Base-by-base conservation (phyloP, 2,888 invertebrate genomes). In the Exocentrus adspersus region DNA sequence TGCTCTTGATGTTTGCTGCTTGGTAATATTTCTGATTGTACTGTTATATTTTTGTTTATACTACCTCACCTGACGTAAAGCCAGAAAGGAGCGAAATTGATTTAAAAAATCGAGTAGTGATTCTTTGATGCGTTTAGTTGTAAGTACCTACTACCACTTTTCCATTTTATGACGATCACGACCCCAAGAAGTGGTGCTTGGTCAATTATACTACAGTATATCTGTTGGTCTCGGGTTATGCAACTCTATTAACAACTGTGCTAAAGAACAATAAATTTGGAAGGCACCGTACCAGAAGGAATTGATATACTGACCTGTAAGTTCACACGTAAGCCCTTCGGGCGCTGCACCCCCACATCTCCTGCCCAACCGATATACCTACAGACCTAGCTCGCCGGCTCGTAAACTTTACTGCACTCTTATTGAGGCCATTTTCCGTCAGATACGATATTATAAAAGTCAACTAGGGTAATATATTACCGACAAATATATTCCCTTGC, bases 381-480 rank as follows among this genome's bases (percentile, higher is more conserved):
- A 32, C 51, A 28, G 5, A n/a, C 51, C 50, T 43, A 32, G 41
- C 30, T 69, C 69, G 66, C 57, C 72, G 69, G 69, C 67, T 71
- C 72, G 71, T 72, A 73, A 74, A 75, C 50, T 74, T 73, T 72
- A 72, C 68, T 69, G 70, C 72, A 66, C 71, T 67, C 70, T 73
- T 73, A 72, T 74, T 74, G 70, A 64, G 72, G 60, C 65, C 73
- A 68, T 73, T 74, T 72, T 68, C 72, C 69, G 62, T 72, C 71
- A 70, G 70, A 74, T 73, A 68, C 72, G 68, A 74, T 75, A 71
- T 72, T 71, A 74, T 75, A 73, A 73, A 75, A 73, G 75, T 75
- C 74, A 73, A 71, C 70, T 52, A 59, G 63, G 61, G 57, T 69
- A 67, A 71, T 70, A 72, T 72, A 72, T 72, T 68, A 66, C 63